Evolutionary conservation across 2,888 invertebrate species (phyloP).

Genomic region (Lasioglossum morio): DNA sequence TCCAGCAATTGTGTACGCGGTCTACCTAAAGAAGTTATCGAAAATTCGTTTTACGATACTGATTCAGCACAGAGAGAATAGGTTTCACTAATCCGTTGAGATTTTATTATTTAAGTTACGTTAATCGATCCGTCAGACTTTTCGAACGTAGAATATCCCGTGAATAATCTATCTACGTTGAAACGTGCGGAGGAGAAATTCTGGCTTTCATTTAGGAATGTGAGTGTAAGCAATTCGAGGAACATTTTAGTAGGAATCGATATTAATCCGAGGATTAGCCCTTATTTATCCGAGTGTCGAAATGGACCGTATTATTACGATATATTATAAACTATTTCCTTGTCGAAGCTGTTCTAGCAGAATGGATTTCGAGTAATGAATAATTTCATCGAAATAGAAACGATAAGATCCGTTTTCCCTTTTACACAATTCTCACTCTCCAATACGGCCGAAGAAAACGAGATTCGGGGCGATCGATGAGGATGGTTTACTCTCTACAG

Average conservation of each 20-base stretch:
- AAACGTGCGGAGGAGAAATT: not conserved
- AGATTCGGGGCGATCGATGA: conserved; percentile 11
- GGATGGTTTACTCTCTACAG: not conserved
- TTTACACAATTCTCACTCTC: conserved; percentile 4
- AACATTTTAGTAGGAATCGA: not conserved
- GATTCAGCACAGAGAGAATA: not conserved
- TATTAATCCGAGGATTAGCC: not conserved
- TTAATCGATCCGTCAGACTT: not conserved
- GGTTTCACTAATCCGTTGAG: not conserved
- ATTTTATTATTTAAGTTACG: not conserved
- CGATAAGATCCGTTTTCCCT: not conserved
- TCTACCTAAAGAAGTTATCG: too few relatives aligned
- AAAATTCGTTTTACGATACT: too few relatives aligned
- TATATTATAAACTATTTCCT: too few relatives aligned
- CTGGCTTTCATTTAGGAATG: not conserved
- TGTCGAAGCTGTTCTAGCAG: not conserved
- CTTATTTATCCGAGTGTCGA: not conserved
- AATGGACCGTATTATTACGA: too few relatives aligned
- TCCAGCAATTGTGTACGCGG: too few relatives aligned
- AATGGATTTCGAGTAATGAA: not conserved
- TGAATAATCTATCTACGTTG: too few relatives aligned
- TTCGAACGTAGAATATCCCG: not conserved
- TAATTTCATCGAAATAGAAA: not conserved
- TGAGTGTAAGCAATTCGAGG: not conserved
- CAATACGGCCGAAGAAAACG: conserved; percentile 26